These are phyloP conservation scores for Scaptomyza polygonia DNA, from an alignment of 2,888 invertebrate genomes.

Conservation along the genomic window DNA sequence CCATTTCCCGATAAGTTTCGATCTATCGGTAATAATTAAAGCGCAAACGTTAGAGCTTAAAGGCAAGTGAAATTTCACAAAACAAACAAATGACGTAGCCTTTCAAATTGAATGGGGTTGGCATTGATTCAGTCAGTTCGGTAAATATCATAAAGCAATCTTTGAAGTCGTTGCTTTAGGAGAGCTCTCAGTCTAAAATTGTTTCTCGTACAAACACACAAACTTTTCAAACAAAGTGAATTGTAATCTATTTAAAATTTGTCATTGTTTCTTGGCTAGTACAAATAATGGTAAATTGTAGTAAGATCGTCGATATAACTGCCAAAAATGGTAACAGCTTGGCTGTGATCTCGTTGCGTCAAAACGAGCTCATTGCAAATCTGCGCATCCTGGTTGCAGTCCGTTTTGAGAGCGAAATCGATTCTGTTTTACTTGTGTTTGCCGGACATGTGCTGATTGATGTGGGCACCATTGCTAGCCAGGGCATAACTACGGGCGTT, in stretches of 20 bases:
- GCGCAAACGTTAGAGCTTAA: no score
- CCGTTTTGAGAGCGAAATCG: constrained; percentile 52
- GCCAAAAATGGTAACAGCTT: constrained; percentile 48
- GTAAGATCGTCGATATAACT: constrained; percentile 50
- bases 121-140: neutral
- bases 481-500: constrained; percentile 60
- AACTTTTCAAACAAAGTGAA: neutral
- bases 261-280: constrained; percentile 5
- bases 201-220: neutral
- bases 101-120: neutral
- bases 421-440: constrained; percentile 51
- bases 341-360: constrained; percentile 52
- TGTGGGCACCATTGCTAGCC: constrained; percentile 58
- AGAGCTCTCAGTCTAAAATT: constrained; percentile 1
- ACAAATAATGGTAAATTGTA: constrained; percentile 22
- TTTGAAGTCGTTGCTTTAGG: neutral
- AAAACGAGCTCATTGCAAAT: constrained; percentile 59
- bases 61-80: no score
- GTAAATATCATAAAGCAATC: neutral
- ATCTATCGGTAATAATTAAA: neutral
- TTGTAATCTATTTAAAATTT: constrained; percentile 7
- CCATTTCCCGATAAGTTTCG: neutral
- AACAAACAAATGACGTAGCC: neutral
- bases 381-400: constrained; percentile 62
- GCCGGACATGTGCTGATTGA: constrained; percentile 57